Evolutionary conservation across 2,113 vertebrate species (phyloP).

Genomic region (Cavia porcellus): DNA sequence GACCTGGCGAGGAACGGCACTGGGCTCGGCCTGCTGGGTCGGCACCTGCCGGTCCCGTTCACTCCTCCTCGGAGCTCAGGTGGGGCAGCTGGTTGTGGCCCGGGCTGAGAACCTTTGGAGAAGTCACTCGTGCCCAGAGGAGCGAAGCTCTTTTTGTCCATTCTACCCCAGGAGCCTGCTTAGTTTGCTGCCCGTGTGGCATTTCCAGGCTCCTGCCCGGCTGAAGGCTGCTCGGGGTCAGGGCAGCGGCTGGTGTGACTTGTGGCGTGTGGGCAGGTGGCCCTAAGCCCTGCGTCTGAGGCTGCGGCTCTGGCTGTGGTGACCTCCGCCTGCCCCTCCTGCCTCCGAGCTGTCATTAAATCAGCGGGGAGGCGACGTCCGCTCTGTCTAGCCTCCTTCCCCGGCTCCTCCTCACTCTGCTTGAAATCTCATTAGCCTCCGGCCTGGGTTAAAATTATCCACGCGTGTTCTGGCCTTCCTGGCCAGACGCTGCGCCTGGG

Average conservation of each 20-base stretch:
- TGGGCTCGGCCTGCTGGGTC: background rate
- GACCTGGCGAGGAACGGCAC: fast-evolving
- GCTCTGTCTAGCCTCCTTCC: constrained; percentile 22
- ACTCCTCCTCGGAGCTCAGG: background rate
- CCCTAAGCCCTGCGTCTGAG: background rate
- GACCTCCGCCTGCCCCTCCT: background rate
- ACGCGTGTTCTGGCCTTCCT: fast-evolving
- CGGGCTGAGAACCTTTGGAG: background rate
- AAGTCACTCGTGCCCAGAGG: too few relatives aligned
- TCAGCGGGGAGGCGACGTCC: background rate
- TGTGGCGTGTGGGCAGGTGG: background rate
- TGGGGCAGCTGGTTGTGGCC: background rate
- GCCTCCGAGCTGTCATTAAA: background rate
- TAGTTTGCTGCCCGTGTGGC: background rate
- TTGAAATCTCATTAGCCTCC: background rate
- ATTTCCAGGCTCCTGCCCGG: background rate
- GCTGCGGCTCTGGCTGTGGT: fast-evolving
- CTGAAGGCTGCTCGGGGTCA: background rate
- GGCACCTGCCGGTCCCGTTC: background rate
- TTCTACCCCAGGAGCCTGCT: fast-evolving
- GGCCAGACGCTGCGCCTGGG: background rate
- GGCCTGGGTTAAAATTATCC: background rate
- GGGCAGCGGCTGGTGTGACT: background rate
- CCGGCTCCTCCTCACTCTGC: background rate
- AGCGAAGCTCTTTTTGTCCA: background rate